Conservation (phyloP, 2,113 vertebrate genomes). For the Oncorhynchus nerka region DNA sequence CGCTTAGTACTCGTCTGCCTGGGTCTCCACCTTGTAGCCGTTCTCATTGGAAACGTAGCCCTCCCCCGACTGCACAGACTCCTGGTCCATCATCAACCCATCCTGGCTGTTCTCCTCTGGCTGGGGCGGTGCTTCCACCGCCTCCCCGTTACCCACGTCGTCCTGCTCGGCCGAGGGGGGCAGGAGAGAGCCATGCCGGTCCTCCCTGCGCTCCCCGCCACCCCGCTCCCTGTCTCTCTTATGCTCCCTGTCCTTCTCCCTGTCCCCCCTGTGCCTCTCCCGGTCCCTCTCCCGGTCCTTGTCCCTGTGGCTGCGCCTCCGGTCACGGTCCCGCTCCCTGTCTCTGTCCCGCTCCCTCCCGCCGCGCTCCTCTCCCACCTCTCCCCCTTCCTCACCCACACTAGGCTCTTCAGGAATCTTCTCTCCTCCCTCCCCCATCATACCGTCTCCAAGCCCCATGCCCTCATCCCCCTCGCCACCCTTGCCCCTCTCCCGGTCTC, state of each 20-base stretch:
- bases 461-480: conserved; percentile 72
- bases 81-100: conserved; percentile 80
- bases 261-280: conserved; percentile 66
- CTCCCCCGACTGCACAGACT: conserved; percentile 77
- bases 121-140: conserved; percentile 49
- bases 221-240: conserved; percentile 65
- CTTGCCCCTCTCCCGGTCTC: conserved; percentile 77
- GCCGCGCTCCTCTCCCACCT: conserved; percentile 73
- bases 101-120: conserved; percentile 81
- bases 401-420: conserved; percentile 37
- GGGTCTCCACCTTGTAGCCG: conserved; percentile 84
- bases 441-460: conserved; percentile 41
- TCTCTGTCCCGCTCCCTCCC: conserved; percentile 64
- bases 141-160: conserved; percentile 68
- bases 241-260: conserved; percentile 71
- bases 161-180: conserved; percentile 65
- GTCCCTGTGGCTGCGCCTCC: conserved; percentile 72
- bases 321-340: conserved; percentile 71
- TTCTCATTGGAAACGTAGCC: conserved; percentile 85
- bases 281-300: conserved; percentile 66
- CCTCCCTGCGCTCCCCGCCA: conserved; percentile 71
- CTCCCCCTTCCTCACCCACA: conserved; percentile 45
- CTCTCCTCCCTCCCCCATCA: conserved; percentile 56
- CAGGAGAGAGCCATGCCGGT: conserved; percentile 61
- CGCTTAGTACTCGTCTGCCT: conserved; percentile 77